Percentiles rank a stretch among this genome's conserved stretches.
phyloP scores from a whole-genome alignment of 2,113 vertebrate genomes.

The Hystrix cristata region DNA sequence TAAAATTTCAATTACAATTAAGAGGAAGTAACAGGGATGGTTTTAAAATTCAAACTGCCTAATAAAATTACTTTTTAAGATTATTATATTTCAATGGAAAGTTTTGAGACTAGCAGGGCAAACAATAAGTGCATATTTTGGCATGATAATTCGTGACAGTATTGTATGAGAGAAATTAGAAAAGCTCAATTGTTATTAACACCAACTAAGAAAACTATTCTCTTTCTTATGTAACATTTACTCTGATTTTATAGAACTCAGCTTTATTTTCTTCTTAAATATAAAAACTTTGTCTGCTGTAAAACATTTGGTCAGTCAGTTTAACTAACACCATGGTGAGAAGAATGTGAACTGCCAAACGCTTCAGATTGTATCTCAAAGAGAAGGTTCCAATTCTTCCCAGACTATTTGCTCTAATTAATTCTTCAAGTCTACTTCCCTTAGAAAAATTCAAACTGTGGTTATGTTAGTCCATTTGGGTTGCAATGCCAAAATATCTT shows the following conservation, averaged over 20 bases:
- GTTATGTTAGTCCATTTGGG: background rate
- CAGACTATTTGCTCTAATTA: constrained; percentile 56
- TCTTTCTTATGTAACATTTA: background rate
- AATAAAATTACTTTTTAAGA: constrained; percentile 56
- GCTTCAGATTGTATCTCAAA: background rate
- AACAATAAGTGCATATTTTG: background rate
- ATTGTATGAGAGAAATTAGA: constrained; percentile 26
- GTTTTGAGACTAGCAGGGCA: background rate
- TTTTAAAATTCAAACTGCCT: constrained; percentile 28
- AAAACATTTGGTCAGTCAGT: constrained; percentile 33
- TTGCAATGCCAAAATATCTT: background rate
- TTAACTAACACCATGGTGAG: background rate
- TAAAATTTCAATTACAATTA: constrained; percentile 3
- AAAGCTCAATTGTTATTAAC: constrained; percentile 40
- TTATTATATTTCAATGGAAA: background rate
- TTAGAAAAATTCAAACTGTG: background rate
- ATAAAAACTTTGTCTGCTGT: background rate
- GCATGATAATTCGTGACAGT: background rate
- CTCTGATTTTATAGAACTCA: background rate
- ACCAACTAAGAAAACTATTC: background rate
- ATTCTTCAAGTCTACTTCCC: constrained; percentile 37
- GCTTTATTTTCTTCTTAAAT: constrained; percentile 55
- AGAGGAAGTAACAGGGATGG: constrained; percentile 19
- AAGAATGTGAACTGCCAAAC: background rate
- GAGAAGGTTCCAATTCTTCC: background rate